Base-by-base conservation (phyloP, 2,888 invertebrate genomes). In the Bellardia pandia region DNA sequence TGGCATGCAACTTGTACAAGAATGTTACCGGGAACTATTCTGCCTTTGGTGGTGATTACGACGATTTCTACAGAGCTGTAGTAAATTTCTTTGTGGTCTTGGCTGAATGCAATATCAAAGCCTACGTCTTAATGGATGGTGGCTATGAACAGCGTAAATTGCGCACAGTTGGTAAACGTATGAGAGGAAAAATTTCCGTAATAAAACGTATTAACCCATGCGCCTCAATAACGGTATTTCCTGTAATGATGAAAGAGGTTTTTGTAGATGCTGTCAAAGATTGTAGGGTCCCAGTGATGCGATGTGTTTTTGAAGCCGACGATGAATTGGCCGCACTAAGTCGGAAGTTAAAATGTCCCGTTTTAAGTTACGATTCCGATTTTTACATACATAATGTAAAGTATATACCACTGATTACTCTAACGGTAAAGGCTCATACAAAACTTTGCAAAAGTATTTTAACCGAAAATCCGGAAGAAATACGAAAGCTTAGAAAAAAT, bases 361-460 rank as follows among this genome's bases (percentile, higher is more conserved):
- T 99, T 2, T 92, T 99, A 4, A 98, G 98, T 91, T 97, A 96
- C 90, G 99, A 99, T 93, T 98, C 98, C 0, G 99, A 99, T 94
- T 99, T 98, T 94, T 98, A 96, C 91, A 96, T 99, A 88, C 98
- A 96, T 93, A 96, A 97, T 93, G 96, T 97, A 0, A 93, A 95
- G 2, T 98, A 98, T 90, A 96, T 99, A 88, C 97, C 98, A 0
- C 95, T 97, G 88, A 94, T 95, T 45, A 96, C 96, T 37, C 91
- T 97, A 13, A 95, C 96, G 5, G 92, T 94, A 7, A 95, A 95
- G 91, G 92, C 93, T 13, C 91, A 92, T 16, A 92, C 90, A 14
- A 93, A 93, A 62, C 30, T 75, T n/a, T 85, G 58, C 45, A 81
- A 75, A 51, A 64, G 7, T 13, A 51, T 66, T 56, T 45, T 51